Evolutionary conservation across 2,797 vertebrate genomes (phyloP).

Genomic region (Manis javanica): DNA sequence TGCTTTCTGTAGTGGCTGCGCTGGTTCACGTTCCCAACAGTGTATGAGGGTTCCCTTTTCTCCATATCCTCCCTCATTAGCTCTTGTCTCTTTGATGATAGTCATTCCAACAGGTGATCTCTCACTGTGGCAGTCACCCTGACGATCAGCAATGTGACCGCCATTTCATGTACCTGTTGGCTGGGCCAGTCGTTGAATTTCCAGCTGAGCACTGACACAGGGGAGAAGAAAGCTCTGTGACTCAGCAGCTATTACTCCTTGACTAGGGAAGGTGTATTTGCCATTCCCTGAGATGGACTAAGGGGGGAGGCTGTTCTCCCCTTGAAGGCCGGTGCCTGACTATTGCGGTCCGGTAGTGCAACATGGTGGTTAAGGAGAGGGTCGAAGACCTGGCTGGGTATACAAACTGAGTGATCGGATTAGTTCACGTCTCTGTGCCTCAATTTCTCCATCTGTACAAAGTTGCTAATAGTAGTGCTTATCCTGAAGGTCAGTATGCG

Average conservation of each 20-base stretch:
- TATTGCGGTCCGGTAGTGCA: rapidly evolving
- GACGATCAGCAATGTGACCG: not conserved
- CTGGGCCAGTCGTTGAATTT: not conserved
- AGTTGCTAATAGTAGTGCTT: not conserved
- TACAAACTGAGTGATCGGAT: not conserved
- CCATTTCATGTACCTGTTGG: no score
- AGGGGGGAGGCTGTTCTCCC: not conserved
- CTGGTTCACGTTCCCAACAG: not conserved
- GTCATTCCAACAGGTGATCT: not conserved
- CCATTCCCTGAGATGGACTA: not conserved
- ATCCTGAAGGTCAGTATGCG: not conserved
- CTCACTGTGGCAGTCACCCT: not conserved
- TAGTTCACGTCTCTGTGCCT: not conserved
- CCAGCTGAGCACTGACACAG: not conserved
- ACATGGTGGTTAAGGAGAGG: rapidly evolving
- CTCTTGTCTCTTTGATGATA: not conserved
- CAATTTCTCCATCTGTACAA: not conserved
- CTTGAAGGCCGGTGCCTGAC: not conserved
- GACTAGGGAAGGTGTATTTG: no score
- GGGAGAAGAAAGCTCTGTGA: not conserved
- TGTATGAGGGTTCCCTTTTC: not conserved
- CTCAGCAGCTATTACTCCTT: not conserved
- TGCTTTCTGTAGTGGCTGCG: not conserved
- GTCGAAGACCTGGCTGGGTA: not conserved
- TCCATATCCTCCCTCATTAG: not conserved